These are phyloP conservation scores for Subacronicta megacephala DNA, from an alignment of 2,888 invertebrate genomes.

Conservation along the genomic window DNA sequence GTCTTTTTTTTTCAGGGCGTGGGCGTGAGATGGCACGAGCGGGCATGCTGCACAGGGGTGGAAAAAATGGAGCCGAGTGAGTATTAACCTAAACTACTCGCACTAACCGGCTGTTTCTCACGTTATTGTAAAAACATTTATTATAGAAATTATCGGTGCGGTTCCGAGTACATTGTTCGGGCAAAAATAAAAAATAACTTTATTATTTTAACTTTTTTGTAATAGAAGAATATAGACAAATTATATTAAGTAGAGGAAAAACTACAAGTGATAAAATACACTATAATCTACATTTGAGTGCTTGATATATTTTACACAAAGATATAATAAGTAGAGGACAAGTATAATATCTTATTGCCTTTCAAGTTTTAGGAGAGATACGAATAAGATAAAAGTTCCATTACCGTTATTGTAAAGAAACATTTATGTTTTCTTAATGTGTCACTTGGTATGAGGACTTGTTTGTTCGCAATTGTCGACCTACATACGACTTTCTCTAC, in stretches of 20 bases:
- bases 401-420: conserved; percentile 42
- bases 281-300: too few relatives aligned
- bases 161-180: too few relatives aligned
- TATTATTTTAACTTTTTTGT: too few relatives aligned
- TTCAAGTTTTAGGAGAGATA: neutral
- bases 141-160: neutral
- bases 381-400: conserved; percentile 32
- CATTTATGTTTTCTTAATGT: conserved; percentile 54
- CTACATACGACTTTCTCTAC: conserved; percentile 65
- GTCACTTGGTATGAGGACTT: conserved; percentile 57
- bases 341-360: neutral
- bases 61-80: conserved; percentile 94
- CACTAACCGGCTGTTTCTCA: conserved; percentile 23
- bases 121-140: too few relatives aligned
- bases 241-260: too few relatives aligned
- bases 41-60: conserved; percentile 93
- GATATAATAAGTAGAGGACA: too few relatives aligned
- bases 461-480: conserved; percentile 63
- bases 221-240: too few relatives aligned
- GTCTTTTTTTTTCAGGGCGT: conserved; percentile 85
- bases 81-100: conserved; percentile 72
- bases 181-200: too few relatives aligned
- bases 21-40: conserved; percentile 93
- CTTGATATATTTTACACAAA: too few relatives aligned
- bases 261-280: too few relatives aligned